These are phyloP conservation scores for Fulmarus glacialis DNA, from an alignment of 2,113 vertebrate genomes.

Conservation along the genomic window DNA sequence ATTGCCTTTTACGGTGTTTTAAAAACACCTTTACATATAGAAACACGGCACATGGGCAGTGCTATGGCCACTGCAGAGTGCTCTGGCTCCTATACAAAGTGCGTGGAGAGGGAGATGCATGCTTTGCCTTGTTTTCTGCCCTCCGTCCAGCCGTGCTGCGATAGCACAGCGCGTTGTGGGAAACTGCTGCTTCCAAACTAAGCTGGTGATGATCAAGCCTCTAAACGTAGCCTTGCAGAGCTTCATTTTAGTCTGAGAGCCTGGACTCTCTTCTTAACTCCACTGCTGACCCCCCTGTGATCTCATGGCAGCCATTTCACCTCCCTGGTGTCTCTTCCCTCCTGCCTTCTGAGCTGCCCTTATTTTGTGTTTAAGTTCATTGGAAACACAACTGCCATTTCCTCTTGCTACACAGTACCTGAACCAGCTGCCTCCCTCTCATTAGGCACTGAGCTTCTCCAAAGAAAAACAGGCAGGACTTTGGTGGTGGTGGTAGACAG, in stretches of 20 bases:
- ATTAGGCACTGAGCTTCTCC: background rate
- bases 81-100: background rate
- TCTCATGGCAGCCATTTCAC: background rate
- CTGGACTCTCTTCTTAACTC: background rate
- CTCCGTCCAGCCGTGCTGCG: rapidly evolving
- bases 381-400: background rate
- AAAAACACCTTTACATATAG: background rate
- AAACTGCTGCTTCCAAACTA: background rate
- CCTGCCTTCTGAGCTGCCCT: background rate
- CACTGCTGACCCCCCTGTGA: background rate
- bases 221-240: background rate
- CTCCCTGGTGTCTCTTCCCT: background rate
- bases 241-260: background rate
- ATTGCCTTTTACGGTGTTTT: background rate
- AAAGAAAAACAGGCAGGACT: background rate
- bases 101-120: rapidly evolving
- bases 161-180: rapidly evolving
- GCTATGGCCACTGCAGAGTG: background rate
- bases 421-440: background rate
- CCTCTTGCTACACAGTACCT: background rate
- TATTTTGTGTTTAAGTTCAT: background rate
- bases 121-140: background rate
- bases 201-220: background rate
- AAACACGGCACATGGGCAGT: background rate
- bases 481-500: background rate